Percentiles rank a stretch among this genome's conserved stretches.
phyloP scores from a whole-genome alignment of 2,113 vertebrate genomes.

The Phalacrocorax brasilianus region DNA sequence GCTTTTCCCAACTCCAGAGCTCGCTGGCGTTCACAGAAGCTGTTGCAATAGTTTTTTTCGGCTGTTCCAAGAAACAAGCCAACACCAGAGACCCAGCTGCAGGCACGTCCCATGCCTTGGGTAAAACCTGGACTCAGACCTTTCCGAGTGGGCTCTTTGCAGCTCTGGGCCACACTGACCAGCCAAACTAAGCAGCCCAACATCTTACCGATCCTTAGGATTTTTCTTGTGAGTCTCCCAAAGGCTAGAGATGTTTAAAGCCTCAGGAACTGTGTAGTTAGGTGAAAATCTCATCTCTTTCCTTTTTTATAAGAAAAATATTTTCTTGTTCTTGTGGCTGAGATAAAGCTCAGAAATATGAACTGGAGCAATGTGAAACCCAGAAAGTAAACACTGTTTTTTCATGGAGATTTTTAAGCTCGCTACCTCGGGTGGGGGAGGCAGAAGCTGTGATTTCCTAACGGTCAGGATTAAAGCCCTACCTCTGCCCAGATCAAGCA shows the following conservation, averaged over 20 bases:
- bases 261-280: not conserved
- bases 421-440: not conserved
- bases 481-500: not conserved
- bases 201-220: not conserved
- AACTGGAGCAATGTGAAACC: not conserved
- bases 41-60: not conserved
- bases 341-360: slow-evolving; percentile 37
- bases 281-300: slow-evolving; percentile 28
- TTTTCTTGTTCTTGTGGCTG: slow-evolving; percentile 20
- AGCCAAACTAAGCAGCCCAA: not conserved
- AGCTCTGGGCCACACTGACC: not conserved
- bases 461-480: not conserved
- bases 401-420: not conserved
- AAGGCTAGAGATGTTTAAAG: slow-evolving; percentile 3
- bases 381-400: not conserved
- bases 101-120: not conserved
- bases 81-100: not conserved
- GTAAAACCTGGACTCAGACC: not conserved
- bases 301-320: not conserved
- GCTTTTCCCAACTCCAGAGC: not conserved
- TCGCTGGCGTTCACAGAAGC: accelerated
- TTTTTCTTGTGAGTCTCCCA: not conserved
- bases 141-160: not conserved
- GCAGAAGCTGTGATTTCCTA: not conserved
- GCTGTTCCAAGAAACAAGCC: not conserved